Conservation (phyloP, 2,113 vertebrate species). For the Acanthisitta chloris region DNA sequence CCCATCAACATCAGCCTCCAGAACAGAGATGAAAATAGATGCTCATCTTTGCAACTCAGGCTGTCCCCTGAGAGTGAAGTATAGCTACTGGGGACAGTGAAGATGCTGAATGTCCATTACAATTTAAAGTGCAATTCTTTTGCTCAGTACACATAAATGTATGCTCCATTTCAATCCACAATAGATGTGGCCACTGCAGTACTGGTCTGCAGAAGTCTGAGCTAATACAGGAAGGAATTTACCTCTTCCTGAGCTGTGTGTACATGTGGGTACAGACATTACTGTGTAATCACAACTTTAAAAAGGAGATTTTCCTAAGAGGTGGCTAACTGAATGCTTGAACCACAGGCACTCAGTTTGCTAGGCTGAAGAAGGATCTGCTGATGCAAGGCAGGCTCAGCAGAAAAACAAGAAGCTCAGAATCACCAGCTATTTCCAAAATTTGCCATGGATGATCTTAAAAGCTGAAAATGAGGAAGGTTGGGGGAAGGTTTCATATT, state of each 20-base stretch:
- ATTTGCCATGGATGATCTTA: background rate
- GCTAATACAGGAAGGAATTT: background rate
- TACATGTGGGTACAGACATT: too few relatives aligned
- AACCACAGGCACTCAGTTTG: accelerated
- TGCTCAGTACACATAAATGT: background rate
- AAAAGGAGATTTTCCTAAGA: background rate
- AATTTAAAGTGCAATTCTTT: background rate
- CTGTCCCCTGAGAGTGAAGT: background rate
- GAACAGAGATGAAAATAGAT: background rate
- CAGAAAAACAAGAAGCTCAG: background rate
- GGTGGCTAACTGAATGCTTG: background rate
- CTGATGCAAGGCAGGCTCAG: background rate
- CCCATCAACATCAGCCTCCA: background rate
- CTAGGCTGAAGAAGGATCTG: background rate
- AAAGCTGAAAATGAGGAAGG: background rate
- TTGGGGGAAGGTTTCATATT: background rate
- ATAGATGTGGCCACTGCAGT: accelerated
- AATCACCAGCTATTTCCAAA: background rate
- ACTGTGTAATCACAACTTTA: background rate
- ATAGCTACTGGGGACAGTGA: background rate
- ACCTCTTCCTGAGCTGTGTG: background rate
- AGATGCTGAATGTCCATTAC: background rate
- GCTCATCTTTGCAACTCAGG: background rate
- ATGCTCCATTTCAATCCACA: background rate
- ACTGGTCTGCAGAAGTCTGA: background rate